Evolutionary conservation across 2,888 invertebrate species (phyloP).

Genomic region (Elegia similella): DNA sequence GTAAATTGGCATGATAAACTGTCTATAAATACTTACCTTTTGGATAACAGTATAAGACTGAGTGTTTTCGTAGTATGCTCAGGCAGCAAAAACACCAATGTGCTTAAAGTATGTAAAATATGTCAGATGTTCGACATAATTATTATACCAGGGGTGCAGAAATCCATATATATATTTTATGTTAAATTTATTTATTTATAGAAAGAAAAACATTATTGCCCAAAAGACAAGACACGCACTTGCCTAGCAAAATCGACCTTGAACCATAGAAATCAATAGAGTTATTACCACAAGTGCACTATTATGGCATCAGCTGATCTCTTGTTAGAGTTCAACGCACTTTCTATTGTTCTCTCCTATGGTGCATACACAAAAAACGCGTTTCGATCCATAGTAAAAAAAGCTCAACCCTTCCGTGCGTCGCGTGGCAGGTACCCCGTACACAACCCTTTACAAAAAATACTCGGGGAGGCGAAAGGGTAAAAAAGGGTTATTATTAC

Average conservation of each 20-base stretch:
- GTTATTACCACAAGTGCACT: slow-evolving; percentile 68
- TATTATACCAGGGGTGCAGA: too few species aligned
- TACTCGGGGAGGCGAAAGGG: slow-evolving; percentile 74
- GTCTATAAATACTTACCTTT: too few species aligned
- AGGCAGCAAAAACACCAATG: too few species aligned
- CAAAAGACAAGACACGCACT: slow-evolving; percentile 20
- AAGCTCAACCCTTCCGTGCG: slow-evolving; percentile 72
- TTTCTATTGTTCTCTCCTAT: slow-evolving; percentile 60
- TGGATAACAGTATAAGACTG: too few species aligned
- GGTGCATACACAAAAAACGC: slow-evolving; percentile 60
- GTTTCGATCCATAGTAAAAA: slow-evolving; percentile 66
- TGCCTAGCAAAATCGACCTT: slow-evolving; percentile 52
- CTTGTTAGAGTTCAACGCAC: slow-evolving; percentile 73
- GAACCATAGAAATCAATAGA: slow-evolving; percentile 71
- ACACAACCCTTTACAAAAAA: slow-evolving; percentile 78
- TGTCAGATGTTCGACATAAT: too few species aligned
- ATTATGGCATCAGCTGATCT: slow-evolving; percentile 77
- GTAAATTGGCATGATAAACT: too few species aligned
- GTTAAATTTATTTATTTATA: too few species aligned
- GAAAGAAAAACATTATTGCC: not conserved
- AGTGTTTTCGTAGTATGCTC: too few species aligned
- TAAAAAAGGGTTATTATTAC: slow-evolving; percentile 79
- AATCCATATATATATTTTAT: too few species aligned
- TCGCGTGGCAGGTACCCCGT: slow-evolving; percentile 80
- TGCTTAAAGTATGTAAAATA: too few species aligned